Evolutionary conservation across 2,797 vertebrate species (phyloP), one percentile per base, ranked within the genome.

Genomic region (Neoniphon sammara): DNA sequence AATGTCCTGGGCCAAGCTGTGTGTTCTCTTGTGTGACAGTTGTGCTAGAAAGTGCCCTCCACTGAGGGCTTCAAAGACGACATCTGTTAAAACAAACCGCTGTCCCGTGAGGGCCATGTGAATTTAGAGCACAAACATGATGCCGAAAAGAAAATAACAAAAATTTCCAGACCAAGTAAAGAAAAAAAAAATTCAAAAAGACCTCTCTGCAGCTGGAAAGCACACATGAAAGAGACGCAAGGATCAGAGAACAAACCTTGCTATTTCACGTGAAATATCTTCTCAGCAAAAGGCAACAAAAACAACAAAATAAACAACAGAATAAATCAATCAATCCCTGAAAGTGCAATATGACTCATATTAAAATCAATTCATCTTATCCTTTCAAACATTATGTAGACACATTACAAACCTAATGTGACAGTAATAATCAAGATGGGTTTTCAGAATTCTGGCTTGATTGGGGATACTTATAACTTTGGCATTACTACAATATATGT

Each of bases 61-160:
- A 52, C 82, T 1, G 84, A 92, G 87, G 81, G 76, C 87, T 90
- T 93, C 87, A 91, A 92, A 92, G 89, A 90, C 80, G 63, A 89
- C 92, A 92, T 92, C 91, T 93, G 92, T 74, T 91, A 79, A 92
- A 91, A 89, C 84, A 90, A 91, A 87, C 83, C 70, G 72, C 80
- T 8, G 23, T 89, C 89, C 83, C 85, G 0, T 5, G 75, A 83
- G 89, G 84, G 61, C 60, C 36, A 50, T n/a, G 75, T 5, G 50
- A 86, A 90, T 86, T 85, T 79, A 79, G 83, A 91, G 82, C 77
- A 49, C 87, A 82, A 90, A 83, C 84, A 83, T 15, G 30, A 81
- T 56, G 57, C 76, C 58, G 78, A 27, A 53, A 47, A 23, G 74
- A 62, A 61, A 53, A 76, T 61, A 70, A 23, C 46, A 34, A 63